These are phyloP conservation scores for Prolemur simus DNA, from an alignment of 2,113 vertebrate genomes.

Conservation along the genomic window DNA sequence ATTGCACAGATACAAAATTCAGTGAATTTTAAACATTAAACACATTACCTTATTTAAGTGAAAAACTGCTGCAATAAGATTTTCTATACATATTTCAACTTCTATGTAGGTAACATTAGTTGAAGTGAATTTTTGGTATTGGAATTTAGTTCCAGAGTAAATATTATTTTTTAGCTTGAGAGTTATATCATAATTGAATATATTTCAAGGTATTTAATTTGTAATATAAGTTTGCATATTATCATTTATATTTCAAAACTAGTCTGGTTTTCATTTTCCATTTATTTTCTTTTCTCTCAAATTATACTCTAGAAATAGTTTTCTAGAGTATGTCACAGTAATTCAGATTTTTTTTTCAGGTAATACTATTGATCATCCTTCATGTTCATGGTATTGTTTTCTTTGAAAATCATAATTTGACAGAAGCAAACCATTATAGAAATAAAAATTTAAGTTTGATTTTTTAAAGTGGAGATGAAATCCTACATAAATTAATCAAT, in stretches of 20 bases:
- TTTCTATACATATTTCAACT: slow-evolving; percentile 50
- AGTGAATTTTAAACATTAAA: slow-evolving; percentile 61
- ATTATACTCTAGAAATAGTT: background rate
- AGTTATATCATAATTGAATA: background rate
- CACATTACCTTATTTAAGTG: slow-evolving; percentile 44
- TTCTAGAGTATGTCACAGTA: background rate
- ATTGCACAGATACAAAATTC: slow-evolving; percentile 53
- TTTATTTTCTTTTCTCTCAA: background rate
- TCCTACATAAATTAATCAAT: background rate
- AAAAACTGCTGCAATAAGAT: slow-evolving; percentile 48
- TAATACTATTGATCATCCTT: background rate
- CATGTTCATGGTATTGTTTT: background rate
- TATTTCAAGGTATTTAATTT: slow-evolving; percentile 25
- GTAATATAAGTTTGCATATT: background rate
- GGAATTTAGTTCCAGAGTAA: background rate
- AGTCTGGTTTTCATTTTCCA: background rate
- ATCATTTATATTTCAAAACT: background rate
- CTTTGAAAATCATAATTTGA: background rate
- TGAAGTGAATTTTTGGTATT: slow-evolving; percentile 25
- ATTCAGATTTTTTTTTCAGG: background rate
- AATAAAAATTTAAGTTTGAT: background rate
- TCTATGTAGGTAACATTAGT: background rate
- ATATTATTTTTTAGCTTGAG: background rate
- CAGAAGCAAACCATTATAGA: background rate
- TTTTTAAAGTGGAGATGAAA: background rate